Evolutionary conservation across 2,113 vertebrate genomes (phyloP).

Genomic region (Gobio gobio): DNA sequence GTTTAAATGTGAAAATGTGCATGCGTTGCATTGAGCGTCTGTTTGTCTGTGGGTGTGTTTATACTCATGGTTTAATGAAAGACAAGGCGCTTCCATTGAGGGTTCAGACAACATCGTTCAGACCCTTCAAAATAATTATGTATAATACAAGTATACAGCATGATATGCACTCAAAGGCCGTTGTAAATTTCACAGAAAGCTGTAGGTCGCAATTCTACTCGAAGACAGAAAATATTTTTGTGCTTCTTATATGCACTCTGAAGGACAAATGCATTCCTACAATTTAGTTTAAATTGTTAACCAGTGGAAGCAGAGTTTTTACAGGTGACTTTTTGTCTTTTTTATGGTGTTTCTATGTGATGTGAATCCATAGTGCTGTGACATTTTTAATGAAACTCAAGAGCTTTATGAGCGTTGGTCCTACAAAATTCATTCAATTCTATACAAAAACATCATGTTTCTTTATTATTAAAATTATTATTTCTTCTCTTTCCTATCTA

Average conservation of each 20-base stretch:
- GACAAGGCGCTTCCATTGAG: not conserved
- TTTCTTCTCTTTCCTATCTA: not conserved
- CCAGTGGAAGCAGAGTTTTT: not conserved
- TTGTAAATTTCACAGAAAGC: not conserved
- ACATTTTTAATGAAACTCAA: not conserved
- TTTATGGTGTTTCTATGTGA: not conserved
- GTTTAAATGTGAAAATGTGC: not conserved
- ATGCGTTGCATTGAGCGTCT: not conserved
- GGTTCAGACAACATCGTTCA: not conserved
- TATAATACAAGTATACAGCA: not conserved
- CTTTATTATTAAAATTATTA: not conserved
- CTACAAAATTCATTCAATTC: not conserved
- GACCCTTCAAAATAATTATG: not conserved
- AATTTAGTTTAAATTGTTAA: not conserved
- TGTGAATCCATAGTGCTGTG: not conserved
- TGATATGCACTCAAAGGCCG: not conserved
- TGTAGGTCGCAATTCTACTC: not conserved
- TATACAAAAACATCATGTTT: not conserved
- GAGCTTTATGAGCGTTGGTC: not conserved
- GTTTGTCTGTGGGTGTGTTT: slow-evolving; percentile 5
- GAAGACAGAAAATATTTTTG: not conserved
- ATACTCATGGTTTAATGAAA: not conserved
- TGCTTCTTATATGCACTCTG: not conserved
- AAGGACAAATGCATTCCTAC: not conserved
- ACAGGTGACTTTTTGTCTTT: not conserved